Evolutionary conservation across 2,888 invertebrate species (phyloP), one percentile per base, ranked within the genome.

Genomic region (Aspidiotus rigidus): DNA sequence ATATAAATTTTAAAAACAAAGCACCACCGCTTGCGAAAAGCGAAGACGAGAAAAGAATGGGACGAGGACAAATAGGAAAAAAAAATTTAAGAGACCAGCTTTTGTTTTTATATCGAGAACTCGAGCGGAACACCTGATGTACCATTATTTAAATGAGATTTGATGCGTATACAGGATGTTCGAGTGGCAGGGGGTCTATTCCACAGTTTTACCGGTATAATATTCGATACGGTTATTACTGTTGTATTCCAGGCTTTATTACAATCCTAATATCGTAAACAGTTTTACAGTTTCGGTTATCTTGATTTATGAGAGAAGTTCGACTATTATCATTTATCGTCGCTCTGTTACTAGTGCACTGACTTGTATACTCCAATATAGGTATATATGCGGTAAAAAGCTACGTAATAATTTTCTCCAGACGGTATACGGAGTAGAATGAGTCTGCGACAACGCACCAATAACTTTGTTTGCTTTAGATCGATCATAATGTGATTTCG

Each of bases 131-230:
- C 59, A 59, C 59, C 59, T 59, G 59, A 59, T 59, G 59, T 59
- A 59, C 59, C 28, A 59, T 59, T 59, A 59, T 59, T 59, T 59
- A 59, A 59, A 59, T 39, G 59, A 59, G 59, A 59, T 59, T 39
- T 59, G 39, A 39, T 17, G 59, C 28, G 39, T 59, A 59, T 11
- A 59, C 59, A 59, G 28, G 39, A 28, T 17, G 28, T 59, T 17
- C 59, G 39, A 59, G 39, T 59, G 59, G 28, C 59, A 17, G 56
- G 17, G 10, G 59, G 59, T 15, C 28, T 15, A 10, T 9, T 16
- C 56, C 9, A 7, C 17, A 59, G 28, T 59, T 59, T 59, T 59
- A 59, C 59, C 59, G 59, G 59, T 59, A 11, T 59, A 59, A 11
- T 39, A 17, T 17, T 59, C 59, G 59, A 59, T 59, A 59, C 59